These are phyloP conservation scores for Papilio xuthus DNA, from an alignment of 1,140 invertebrate genomes.

Conservation along the genomic window DNA sequence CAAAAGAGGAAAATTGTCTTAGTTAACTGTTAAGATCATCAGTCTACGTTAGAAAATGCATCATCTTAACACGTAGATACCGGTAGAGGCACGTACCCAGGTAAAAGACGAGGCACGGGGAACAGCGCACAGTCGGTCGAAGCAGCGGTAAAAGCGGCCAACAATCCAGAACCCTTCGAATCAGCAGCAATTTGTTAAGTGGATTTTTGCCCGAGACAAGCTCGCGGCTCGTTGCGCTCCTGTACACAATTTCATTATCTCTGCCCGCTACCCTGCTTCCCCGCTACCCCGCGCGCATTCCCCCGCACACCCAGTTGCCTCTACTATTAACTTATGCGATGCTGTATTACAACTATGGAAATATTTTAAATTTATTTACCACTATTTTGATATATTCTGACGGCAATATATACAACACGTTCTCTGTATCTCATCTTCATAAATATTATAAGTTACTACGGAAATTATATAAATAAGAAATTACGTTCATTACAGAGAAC, in stretches of 20 bases:
- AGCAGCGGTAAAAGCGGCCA: slow-evolving; percentile 74
- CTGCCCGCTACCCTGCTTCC: slow-evolving; percentile 67
- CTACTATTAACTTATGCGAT: slow-evolving; percentile 77
- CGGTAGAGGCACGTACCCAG: background rate
- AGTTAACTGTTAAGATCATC: no score
- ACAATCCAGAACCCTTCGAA: slow-evolving; percentile 80
- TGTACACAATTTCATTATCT: slow-evolving; percentile 81
- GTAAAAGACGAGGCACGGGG: background rate
- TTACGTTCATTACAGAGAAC: background rate
- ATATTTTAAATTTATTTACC: slow-evolving; percentile 57
- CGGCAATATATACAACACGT: background rate
- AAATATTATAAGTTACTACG: background rate
- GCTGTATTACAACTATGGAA: slow-evolving; percentile 67
- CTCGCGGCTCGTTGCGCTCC: slow-evolving; percentile 78
- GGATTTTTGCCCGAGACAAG: slow-evolving; percentile 81
- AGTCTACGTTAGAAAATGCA: background rate
- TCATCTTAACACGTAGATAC: background rate
- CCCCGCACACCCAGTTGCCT: slow-evolving; percentile 43
- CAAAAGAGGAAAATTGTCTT: no score
- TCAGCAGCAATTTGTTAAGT: slow-evolving; percentile 82
- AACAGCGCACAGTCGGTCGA: background rate
- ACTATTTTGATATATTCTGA: slow-evolving; percentile 28
- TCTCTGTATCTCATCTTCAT: background rate
- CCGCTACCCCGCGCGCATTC: slow-evolving; percentile 52
- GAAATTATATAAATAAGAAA: background rate